phyloP scores from a whole-genome alignment of 2,113 vertebrate genomes.

The Lynx canadensis region DNA sequence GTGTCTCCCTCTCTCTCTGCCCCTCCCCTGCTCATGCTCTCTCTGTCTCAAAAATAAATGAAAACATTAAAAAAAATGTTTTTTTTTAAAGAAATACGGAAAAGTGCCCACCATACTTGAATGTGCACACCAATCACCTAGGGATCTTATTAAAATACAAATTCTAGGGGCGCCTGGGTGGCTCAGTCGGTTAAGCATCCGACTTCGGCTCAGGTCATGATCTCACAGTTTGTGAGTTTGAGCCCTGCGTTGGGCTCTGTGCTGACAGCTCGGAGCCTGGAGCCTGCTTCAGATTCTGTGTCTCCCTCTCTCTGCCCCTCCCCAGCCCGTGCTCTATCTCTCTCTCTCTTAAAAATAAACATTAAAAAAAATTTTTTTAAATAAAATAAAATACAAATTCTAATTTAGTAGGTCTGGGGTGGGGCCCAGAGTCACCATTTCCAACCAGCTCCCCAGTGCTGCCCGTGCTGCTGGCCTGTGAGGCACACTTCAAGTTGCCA shows the following conservation, averaged over 20 bases:
- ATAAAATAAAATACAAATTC: background rate
- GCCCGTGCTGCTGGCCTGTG: background rate
- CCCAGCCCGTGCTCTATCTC: too few relatives aligned
- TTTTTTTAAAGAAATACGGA: background rate
- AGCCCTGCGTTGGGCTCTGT: too few relatives aligned
- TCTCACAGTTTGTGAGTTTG: too few relatives aligned
- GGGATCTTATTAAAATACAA: background rate
- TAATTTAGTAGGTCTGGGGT: background rate
- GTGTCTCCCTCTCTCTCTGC: background rate
- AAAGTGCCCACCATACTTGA: background rate
- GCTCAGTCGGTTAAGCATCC: too few relatives aligned
- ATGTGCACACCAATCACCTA: background rate
- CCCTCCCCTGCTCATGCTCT: background rate
- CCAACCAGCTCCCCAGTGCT: background rate
- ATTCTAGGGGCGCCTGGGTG: background rate
- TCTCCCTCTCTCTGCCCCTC: too few relatives aligned
- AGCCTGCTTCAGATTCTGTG: too few relatives aligned
- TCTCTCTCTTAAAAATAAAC: too few relatives aligned
- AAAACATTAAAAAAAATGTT: too few relatives aligned
- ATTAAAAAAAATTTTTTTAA: too few relatives aligned
- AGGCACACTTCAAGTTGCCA: background rate
- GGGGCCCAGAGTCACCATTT: background rate
- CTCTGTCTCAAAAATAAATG: background rate
- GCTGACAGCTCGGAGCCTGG: too few relatives aligned
- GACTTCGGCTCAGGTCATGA: too few relatives aligned